A percentile compares a stretch with the other conserved stretches of the same genome.
phyloP scores from a whole-genome alignment of 2,113 vertebrate species.

The Plotosus lineatus region DNA sequence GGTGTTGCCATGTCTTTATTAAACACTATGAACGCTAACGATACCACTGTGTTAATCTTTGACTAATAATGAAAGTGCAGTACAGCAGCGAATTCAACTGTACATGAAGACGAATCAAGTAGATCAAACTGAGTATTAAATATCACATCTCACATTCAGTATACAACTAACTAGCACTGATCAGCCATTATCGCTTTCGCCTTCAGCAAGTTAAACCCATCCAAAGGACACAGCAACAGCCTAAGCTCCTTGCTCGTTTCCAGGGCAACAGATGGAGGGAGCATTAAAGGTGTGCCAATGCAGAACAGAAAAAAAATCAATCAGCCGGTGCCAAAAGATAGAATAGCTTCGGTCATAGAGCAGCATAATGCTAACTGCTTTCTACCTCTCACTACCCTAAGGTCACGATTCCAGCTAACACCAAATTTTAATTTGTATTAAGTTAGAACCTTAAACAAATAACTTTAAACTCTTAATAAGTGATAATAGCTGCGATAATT shows the following conservation, averaged over 20 bases:
- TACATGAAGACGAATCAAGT: neutral
- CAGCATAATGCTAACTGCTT: neutral
- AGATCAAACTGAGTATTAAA: neutral
- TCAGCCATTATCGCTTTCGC: neutral
- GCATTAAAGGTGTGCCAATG: conserved; percentile 23
- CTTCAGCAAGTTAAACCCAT: conserved; percentile 10
- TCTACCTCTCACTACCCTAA: neutral
- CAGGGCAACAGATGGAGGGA: conserved; percentile 45
- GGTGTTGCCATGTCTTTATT: conserved; percentile 3
- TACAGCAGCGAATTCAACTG: neutral
- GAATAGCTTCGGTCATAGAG: neutral
- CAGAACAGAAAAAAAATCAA: conserved; percentile 36
- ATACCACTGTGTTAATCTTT: conserved; percentile 1
- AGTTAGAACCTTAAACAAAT: no score
- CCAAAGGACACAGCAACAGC: conserved; percentile 10
- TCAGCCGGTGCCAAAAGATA: conserved; percentile 50
- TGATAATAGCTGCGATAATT: neutral
- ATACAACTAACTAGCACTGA: neutral
- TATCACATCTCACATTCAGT: neutral
- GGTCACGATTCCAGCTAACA: neutral
- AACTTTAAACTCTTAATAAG: neutral
- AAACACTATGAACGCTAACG: neutral
- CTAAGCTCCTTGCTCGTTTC: conserved; percentile 33
- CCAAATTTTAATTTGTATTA: neutral
- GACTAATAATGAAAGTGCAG: neutral